Conservation (phyloP, 2,888 invertebrate genomes). For the Tenthredo notha region DNA sequence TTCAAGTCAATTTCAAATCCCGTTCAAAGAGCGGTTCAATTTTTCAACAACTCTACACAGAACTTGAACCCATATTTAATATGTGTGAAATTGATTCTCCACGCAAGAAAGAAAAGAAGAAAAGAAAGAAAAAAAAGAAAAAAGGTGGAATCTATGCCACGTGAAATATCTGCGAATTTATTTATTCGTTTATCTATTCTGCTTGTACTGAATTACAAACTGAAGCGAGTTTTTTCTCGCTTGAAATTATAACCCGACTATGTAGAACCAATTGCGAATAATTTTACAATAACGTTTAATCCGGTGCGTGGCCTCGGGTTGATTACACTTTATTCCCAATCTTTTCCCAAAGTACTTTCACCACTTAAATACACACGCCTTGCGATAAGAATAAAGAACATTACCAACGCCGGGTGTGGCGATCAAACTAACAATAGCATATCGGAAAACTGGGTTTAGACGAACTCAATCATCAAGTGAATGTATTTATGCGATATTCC, state of each 20-base stretch:
- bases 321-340: constrained; percentile 1
- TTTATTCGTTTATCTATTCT: background rate
- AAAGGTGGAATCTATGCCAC: background rate
- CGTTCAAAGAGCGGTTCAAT: constrained; percentile 5
- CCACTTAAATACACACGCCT: background rate
- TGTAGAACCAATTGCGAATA: constrained; percentile 8
- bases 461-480: background rate
- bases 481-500: background rate
- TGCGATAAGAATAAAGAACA: constrained; percentile 28
- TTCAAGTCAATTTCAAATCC: constrained; percentile 31
- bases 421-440: background rate
- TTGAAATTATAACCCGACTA: constrained; percentile 9
- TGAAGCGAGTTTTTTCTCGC: background rate
- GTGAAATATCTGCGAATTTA: background rate
- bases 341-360: constrained; percentile 1
- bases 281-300: constrained; percentile 24
- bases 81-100: background rate
- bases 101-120: background rate
- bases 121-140: background rate
- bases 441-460: background rate
- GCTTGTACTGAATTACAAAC: background rate
- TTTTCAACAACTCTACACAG: background rate
- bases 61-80: background rate
- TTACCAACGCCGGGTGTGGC: background rate
- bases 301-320: background rate